Evolutionary conservation across 2,797 vertebrate species (phyloP), one percentile per base, ranked within the genome.

Genomic region (Cetoscarus ocellatus): DNA sequence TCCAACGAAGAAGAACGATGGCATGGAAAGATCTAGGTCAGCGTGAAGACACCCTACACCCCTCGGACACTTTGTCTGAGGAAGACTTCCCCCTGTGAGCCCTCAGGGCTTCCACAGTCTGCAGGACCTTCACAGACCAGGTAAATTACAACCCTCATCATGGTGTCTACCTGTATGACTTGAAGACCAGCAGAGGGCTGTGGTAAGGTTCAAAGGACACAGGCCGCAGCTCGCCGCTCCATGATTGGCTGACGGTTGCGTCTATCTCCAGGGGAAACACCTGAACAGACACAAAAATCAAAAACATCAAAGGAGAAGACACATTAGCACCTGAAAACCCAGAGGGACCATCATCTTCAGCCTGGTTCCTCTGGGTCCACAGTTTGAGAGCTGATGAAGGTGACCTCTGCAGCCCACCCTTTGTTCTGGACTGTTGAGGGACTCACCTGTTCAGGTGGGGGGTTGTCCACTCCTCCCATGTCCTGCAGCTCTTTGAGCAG

Each of bases 141-240:
- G n/a, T n/a, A n/a, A n/a, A n/a, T n/a, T n/a, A n/a, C n/a, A n/a
- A n/a, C n/a, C n/a, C n/a, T n/a, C n/a, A n/a, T n/a, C n/a, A 13
- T 43, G 42, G 13, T 4, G 42, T 34, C 6, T 34, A 98, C 98
- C 98, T 98, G 94, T 99, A 99, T 0, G 98, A 98, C 74, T 93
- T 97, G 91, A 99, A 99, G 27, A 94, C 93, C 44, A 99, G 92
- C 72, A 99, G 95, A 34, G 98, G 97, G 80, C 98, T 99, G 87
- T 90, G 96, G 87, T 99, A 99, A 0, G 94, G 88, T 63, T 91
- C 95, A 80, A 97, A 97, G 0, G 96, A 95, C 62, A 94, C 92
- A 0, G 96, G 95, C 82, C 91, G 96, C 48, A 87, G 69, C 61
- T 98, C 97, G 0, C 74, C 51, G 77, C 90, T 88, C 48, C 90